Base-by-base conservation (phyloP, 2,113 vertebrate species). In the Siphamia tubifer region DNA sequence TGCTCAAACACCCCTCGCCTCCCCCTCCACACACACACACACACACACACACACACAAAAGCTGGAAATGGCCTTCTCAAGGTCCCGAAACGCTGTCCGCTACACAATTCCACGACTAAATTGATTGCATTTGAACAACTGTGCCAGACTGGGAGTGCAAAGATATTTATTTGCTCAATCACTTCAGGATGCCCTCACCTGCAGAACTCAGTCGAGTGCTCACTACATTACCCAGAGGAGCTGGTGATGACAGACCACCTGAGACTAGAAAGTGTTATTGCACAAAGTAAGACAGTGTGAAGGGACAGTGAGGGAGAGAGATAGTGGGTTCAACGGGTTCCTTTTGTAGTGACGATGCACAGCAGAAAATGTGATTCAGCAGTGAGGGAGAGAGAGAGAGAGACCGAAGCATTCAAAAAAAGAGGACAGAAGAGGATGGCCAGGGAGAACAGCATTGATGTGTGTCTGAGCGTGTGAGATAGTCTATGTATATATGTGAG, bases 261-360 rank as follows among this genome's bases (percentile, higher is more conserved):
- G 81, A 82, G 82, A 74, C 52, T 23, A 82, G 54, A 79, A 42
- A 1, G 45, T 25, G 51, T 73, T 79, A 57, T 16, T 84, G 82
- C 73, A 38, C n/a, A 11, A 11, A 10, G 54, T 6, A 55, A 65
- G 5, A 51, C 39, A 66, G 64, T 1, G 30, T 40, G 60, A 4
- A 9, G 48, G 53, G 35, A 3, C 44, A 55, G 64, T 0, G 66
- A 56, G 56, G 25, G 45, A 51, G 62, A 49, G 55, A 49, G 55
- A 5, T 5, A 12, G 6, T 57, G 75, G 61, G 82, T 75, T 85
- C 75, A 83, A 32, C 16, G 75, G 49, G 77, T 82, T 81, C 57
- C 12, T 65, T 11, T 9, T 0, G 40, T 62, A 54, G 68, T 76
- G 53, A 77, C 51, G 6, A 19, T 48, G 76, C 52, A 35, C 10